phyloP scores from a whole-genome alignment of 2,113 vertebrate species.

The Nothoprocta perdicaria region DNA sequence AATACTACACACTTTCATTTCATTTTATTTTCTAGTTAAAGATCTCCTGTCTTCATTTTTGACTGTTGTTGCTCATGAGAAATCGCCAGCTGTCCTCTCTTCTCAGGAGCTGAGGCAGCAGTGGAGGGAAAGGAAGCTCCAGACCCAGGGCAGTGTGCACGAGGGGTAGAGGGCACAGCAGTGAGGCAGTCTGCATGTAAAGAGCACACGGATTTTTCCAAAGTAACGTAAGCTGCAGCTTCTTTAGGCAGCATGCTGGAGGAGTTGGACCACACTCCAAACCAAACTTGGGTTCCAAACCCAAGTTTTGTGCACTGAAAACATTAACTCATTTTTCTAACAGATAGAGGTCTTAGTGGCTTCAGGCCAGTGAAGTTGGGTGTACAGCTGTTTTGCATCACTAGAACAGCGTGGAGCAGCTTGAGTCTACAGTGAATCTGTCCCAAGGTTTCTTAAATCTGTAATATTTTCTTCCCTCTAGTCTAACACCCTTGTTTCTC shows the following conservation, averaged over 20 bases:
- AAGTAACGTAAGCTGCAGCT: background rate
- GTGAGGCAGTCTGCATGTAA: accelerated
- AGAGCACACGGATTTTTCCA: background rate
- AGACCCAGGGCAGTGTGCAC: background rate
- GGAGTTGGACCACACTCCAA: background rate
- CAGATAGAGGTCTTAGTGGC: background rate
- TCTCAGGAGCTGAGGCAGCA: background rate
- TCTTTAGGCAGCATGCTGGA: background rate
- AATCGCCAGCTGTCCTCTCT: background rate
- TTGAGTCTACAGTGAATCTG: constrained; percentile 5
- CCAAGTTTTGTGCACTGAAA: background rate
- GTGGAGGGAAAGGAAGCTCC: background rate
- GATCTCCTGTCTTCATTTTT: constrained; percentile 15
- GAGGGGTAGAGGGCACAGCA: background rate
- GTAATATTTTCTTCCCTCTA: constrained; percentile 19
- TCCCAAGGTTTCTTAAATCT: constrained; percentile 20
- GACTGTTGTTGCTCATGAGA: background rate
- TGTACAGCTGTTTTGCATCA: constrained; percentile 47
- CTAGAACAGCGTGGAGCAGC: background rate
- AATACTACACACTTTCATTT: background rate
- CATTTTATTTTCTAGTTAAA: background rate
- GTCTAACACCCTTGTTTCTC: background rate
- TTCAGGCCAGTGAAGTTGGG: background rate
- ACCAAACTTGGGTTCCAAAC: background rate
- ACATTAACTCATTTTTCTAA: background rate